phyloP scores from a whole-genome alignment of 2,113 vertebrate species.

The Apistogramma diplotaenia region DNA sequence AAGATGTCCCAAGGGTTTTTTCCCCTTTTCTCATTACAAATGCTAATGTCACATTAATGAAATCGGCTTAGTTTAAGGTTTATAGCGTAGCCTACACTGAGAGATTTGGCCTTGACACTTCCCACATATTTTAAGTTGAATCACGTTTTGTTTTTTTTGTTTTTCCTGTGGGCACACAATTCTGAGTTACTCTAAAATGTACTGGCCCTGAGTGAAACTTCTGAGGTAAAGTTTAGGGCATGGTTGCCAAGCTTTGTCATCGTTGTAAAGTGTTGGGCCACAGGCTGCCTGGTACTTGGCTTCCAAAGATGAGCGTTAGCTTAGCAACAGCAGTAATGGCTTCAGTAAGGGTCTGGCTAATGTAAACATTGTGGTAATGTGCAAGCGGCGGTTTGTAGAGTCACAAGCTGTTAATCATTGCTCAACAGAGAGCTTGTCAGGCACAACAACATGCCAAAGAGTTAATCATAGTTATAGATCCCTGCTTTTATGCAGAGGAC shows the following conservation, averaged over 20 bases:
- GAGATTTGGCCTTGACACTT: constrained; percentile 71
- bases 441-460: constrained; percentile 59
- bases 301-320: constrained; percentile 38
- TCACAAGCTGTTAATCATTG: constrained; percentile 80
- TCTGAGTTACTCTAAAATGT: constrained; percentile 43
- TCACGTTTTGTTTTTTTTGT: constrained; percentile 40
- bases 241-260: constrained; percentile 43
- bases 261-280: constrained; percentile 31
- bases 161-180: constrained; percentile 48
- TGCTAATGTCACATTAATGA: constrained; percentile 78
- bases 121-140: constrained; percentile 71
- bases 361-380: constrained; percentile 70
- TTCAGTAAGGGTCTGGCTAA: constrained; percentile 50
- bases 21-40: constrained; percentile 70
- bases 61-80: constrained; percentile 74
- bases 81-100: constrained; percentile 66
- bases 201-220: constrained; percentile 40
- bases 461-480: constrained; percentile 66
- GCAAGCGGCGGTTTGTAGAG: constrained; percentile 67
- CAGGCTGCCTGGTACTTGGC: constrained; percentile 25
- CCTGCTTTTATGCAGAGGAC: constrained; percentile 55
- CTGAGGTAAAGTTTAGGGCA: constrained; percentile 31
- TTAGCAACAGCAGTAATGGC: constrained; percentile 53
- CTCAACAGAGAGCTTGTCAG: constrained; percentile 67
- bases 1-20: constrained; percentile 66